A percentile compares a stretch with the other conserved stretches of the same genome.
These are phyloP conservation scores for Spheniscus mendiculus DNA, from an alignment of 2,113 vertebrate species.

Conservation along the genomic window DNA sequence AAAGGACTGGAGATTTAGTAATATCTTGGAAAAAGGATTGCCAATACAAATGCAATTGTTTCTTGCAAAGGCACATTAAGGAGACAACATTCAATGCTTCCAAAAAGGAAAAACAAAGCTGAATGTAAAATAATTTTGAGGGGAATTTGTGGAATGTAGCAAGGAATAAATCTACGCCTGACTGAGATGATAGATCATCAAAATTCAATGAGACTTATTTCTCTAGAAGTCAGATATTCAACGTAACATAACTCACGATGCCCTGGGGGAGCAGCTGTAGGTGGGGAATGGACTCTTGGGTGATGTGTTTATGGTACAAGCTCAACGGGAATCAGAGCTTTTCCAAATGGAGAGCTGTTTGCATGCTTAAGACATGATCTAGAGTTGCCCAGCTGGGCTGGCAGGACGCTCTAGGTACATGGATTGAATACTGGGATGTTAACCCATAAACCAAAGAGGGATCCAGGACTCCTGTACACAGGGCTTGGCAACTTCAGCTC, in stretches of 20 bases:
- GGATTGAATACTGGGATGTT: neutral
- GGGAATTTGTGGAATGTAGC: slow-evolving; percentile 7
- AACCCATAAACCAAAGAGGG: neutral
- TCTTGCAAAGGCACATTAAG: neutral
- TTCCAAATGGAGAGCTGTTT: neutral
- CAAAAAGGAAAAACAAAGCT: slow-evolving; percentile 10
- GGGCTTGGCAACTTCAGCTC: neutral
- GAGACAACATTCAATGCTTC: neutral
- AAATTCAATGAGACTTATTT: neutral
- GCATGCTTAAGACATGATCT: neutral
- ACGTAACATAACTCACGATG: neutral
- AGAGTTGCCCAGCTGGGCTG: slow-evolving; percentile 11
- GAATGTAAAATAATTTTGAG: neutral
- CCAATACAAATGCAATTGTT: slow-evolving; percentile 34
- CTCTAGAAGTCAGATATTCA: neutral
- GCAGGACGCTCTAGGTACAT: neutral
- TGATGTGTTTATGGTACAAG: neutral
- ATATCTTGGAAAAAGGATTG: neutral
- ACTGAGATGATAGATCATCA: neutral
- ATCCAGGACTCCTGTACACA: neutral
- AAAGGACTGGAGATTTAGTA: slow-evolving; percentile 14
- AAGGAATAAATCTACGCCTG: neutral
- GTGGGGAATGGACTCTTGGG: neutral
- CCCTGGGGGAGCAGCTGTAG: neutral
- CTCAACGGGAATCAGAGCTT: neutral